Conservation (phyloP, 2,888 invertebrate genomes). For the Ceraclea dissimilis region DNA sequence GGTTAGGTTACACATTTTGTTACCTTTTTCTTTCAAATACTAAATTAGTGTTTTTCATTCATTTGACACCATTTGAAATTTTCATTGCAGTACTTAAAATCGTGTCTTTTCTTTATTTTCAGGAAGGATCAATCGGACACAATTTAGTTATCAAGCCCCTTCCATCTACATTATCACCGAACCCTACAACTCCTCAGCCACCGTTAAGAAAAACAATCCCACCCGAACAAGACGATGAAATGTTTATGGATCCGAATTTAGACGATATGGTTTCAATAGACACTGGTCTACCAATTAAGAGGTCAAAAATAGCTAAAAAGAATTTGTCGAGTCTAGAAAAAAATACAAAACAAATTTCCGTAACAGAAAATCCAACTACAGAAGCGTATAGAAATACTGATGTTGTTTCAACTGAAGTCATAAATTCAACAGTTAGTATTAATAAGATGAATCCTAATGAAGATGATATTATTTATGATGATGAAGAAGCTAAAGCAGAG, state of each 20-base stretch:
- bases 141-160: constrained; percentile 82
- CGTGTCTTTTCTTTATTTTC: constrained; percentile 29
- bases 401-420: not conserved
- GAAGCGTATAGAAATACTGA: not conserved
- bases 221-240: constrained; percentile 55
- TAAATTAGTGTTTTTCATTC: too few relatives aligned
- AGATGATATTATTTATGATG: constrained; percentile 28
- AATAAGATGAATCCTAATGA: constrained; percentile 27
- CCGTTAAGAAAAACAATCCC: constrained; percentile 29
- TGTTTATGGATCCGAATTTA: constrained; percentile 61
- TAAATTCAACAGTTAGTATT: constrained; percentile 5
- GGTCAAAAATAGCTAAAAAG: constrained; percentile 22
- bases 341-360: not conserved
- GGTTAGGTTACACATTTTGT: too few relatives aligned
- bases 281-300: constrained; percentile 51
- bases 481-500: constrained; percentile 28
- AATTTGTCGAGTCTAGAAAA: constrained; percentile 10
- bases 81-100: too few relatives aligned
- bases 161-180: constrained; percentile 58
- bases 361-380: not conserved
- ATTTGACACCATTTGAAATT: too few relatives aligned
- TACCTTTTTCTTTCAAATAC: too few relatives aligned
- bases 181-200: constrained; percentile 18
- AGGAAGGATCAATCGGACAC: constrained; percentile 91
- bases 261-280: constrained; percentile 58